Percentiles rank a stretch among this genome's conserved stretches.
Conservation (phyloP, 2,888 invertebrate species). For the Endomychus coccineus region DNA sequence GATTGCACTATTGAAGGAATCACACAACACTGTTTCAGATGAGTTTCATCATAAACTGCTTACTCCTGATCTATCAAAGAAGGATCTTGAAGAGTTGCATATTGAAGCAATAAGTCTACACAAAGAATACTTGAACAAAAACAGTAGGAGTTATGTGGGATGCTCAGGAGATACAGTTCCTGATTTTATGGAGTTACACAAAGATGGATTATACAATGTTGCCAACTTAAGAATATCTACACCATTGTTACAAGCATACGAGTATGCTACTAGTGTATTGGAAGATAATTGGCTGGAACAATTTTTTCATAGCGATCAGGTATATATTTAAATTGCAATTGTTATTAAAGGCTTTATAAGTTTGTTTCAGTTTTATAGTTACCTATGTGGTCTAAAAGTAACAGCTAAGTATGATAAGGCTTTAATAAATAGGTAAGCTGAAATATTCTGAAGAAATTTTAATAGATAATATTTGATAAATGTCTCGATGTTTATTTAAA, state of each 20-base stretch:
- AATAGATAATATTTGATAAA: neutral
- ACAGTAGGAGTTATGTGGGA: slow-evolving; percentile 54
- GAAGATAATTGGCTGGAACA: slow-evolving; percentile 68
- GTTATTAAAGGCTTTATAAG: too few species aligned
- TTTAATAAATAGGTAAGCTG: slow-evolving; percentile 49
- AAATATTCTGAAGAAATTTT: slow-evolving; percentile 3
- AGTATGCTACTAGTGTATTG: slow-evolving; percentile 64
- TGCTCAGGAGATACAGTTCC: slow-evolving; percentile 50
- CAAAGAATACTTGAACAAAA: slow-evolving; percentile 57
- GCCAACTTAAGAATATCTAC: slow-evolving; percentile 66
- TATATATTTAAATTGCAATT: too few species aligned
- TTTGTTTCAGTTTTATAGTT: slow-evolving; percentile 60
- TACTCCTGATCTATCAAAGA: slow-evolving; percentile 63
- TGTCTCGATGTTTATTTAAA: slow-evolving; percentile 1
- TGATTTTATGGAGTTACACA: slow-evolving; percentile 50
- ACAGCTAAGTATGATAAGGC: slow-evolving; percentile 51
- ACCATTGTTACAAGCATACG: slow-evolving; percentile 72
- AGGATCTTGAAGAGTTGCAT: slow-evolving; percentile 56
- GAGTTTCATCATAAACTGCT: slow-evolving; percentile 72
- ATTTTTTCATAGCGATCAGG: slow-evolving; percentile 77
- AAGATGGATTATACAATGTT: slow-evolving; percentile 55
- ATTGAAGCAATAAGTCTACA: slow-evolving; percentile 61
- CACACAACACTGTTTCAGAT: slow-evolving; percentile 48
- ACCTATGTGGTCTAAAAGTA: slow-evolving; percentile 60
- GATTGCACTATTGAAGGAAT: slow-evolving; percentile 1